Evolutionary conservation across 2,113 vertebrate species (phyloP).

Genomic region (Pseudorectes ferrugineus): DNA sequence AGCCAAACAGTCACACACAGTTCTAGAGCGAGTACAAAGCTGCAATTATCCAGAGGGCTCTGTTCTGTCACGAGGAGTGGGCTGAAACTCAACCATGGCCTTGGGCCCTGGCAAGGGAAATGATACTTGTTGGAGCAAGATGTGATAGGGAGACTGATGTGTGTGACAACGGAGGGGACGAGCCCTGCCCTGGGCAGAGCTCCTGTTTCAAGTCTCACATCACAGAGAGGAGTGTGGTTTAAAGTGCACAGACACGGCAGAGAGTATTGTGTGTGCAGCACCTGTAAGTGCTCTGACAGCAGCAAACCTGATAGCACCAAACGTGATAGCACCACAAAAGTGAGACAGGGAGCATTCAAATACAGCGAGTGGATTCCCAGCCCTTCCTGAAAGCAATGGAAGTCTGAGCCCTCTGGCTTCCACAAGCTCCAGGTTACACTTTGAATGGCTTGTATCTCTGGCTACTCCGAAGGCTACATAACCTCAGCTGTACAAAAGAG

Average conservation of each 20-base stretch:
- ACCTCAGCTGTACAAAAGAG: background rate
- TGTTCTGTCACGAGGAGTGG: background rate
- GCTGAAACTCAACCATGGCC: background rate
- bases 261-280: background rate
- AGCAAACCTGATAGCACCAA: slow-evolving; percentile 11
- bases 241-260: slow-evolving; percentile 40
- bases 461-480: background rate
- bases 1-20: background rate
- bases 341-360: background rate
- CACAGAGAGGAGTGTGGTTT: slow-evolving; percentile 19
- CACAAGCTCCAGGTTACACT: background rate
- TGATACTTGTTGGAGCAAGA: background rate
- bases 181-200: background rate
- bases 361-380: background rate
- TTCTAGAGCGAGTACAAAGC: background rate
- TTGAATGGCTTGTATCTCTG: background rate
- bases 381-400: background rate
- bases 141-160: background rate
- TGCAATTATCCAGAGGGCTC: background rate
- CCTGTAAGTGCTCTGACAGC: background rate
- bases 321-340: background rate
- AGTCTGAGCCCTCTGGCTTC: background rate
- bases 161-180: background rate
- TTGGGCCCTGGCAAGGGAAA: background rate
- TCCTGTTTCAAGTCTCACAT: slow-evolving; percentile 37